Conservation (phyloP, 2,797 vertebrate genomes). For the Leuciscus waleckii region DNA sequence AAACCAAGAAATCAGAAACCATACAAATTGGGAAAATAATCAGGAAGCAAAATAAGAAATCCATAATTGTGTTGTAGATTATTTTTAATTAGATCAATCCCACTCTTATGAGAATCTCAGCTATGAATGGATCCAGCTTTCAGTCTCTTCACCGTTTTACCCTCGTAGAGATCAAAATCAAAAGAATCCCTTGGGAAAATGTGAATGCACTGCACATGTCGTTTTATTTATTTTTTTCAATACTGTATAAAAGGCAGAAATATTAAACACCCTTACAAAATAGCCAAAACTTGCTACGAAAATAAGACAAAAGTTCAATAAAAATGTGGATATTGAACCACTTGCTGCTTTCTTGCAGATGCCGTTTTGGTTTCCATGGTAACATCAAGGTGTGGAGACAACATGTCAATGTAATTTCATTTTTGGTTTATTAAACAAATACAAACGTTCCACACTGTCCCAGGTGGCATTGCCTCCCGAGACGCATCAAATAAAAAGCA, state of each 20-base stretch:
- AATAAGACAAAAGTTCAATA: conserved; percentile 77
- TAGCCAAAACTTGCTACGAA: conserved; percentile 81
- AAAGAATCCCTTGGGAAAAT: conserved; percentile 95
- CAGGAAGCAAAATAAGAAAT: conserved; percentile 74
- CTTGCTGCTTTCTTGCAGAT: conserved; percentile 24
- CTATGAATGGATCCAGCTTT: conserved; percentile 89
- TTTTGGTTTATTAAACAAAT: conserved; percentile 16
- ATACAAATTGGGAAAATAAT: conserved; percentile 69
- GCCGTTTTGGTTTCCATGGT: conserved; percentile 14
- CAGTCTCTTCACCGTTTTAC: conserved; percentile 91
- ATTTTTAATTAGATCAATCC: conserved; percentile 88
- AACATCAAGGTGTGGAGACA: not conserved
- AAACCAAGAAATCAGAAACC: conserved; percentile 70
- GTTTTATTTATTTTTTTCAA: conserved; percentile 80
- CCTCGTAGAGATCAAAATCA: conserved; percentile 93
- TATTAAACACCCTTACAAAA: conserved; percentile 84
- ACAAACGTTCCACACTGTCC: not conserved
- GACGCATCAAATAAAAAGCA: conserved; percentile 10
- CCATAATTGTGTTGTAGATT: conserved; percentile 87
- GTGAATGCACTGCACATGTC: conserved; percentile 91
- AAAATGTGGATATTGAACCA: conserved; percentile 63
- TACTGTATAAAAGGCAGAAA: conserved; percentile 92
- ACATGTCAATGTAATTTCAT: not conserved
- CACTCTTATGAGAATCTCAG: conserved; percentile 88
- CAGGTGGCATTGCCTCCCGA: not conserved